Evolutionary conservation across 2,888 invertebrate species (phyloP).

Genomic region (Erebia ligea): DNA sequence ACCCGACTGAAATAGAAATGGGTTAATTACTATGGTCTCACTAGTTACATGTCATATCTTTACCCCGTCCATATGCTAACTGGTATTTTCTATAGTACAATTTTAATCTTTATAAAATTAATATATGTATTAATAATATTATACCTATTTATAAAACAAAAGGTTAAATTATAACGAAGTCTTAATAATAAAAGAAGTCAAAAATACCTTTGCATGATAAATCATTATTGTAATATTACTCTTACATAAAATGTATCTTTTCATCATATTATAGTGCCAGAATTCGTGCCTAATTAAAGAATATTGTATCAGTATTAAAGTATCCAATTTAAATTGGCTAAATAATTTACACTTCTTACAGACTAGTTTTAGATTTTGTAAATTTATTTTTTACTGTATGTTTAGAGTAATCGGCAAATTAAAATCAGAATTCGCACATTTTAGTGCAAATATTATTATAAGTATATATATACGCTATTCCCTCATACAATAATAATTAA

Average conservation of each 20-base stretch:
- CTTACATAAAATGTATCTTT: neutral
- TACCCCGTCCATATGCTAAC: constrained; percentile 39
- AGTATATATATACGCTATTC: neutral
- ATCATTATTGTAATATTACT: neutral
- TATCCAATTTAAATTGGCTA: constrained; percentile 28
- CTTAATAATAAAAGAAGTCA: neutral
- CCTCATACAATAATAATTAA: neutral
- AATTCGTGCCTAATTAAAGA: constrained; percentile 44
- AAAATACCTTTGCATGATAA: neutral
- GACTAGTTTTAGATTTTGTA: constrained; percentile 5
- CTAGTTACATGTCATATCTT: constrained; percentile 30
- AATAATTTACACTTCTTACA: neutral
- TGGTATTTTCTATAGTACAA: constrained; percentile 31
- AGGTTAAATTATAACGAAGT: neutral
- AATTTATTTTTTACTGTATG: neutral
- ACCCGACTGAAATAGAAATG: neutral
- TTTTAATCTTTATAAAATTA: constrained; percentile 1
- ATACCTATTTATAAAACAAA: neutral
- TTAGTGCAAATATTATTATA: neutral
- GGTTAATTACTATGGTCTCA: neutral
- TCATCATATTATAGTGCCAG: constrained; percentile 41
- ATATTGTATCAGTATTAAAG: constrained; percentile 52
- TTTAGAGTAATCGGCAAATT: neutral
- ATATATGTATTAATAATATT: constrained; percentile 1
- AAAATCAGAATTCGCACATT: neutral